phyloP scores from a whole-genome alignment of 23 tunicate genomes.

The Trididemnum clinides region DNA sequence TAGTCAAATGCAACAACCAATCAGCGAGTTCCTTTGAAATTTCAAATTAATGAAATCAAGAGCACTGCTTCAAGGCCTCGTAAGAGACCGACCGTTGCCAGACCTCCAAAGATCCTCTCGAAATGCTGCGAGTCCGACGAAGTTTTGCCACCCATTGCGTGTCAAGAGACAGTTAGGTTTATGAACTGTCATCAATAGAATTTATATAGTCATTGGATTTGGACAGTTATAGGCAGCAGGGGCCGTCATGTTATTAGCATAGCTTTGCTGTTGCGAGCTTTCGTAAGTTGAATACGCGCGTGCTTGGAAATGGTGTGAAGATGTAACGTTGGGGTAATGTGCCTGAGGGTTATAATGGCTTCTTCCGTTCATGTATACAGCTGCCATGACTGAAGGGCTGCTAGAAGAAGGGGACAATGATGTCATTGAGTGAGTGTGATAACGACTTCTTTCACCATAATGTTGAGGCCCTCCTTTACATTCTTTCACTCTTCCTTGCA shows the following conservation, averaged over 20 bases:
- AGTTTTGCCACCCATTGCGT: too few relatives aligned
- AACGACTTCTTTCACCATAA: slow-evolving; percentile 22
- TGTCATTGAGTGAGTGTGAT: not conserved
- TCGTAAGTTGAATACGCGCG: not conserved
- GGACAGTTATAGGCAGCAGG: not conserved
- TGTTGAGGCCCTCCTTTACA: slow-evolving; percentile 4
- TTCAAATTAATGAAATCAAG: too few relatives aligned
- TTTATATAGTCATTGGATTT: not conserved
- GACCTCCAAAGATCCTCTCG: too few relatives aligned
- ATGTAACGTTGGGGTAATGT: slow-evolving; percentile 15
- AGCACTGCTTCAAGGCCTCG: too few relatives aligned
- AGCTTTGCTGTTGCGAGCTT: not conserved
- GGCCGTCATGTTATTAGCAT: not conserved
- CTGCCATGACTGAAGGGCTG: slow-evolving; percentile 31
- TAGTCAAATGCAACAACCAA: too few relatives aligned
- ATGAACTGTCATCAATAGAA: too few relatives aligned
- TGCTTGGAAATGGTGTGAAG: not conserved
- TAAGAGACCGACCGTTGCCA: too few relatives aligned
- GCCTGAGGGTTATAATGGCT: not conserved
- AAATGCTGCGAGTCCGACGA: too few relatives aligned
- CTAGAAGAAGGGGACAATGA: not conserved
- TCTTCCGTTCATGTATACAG: slow-evolving; percentile 38
- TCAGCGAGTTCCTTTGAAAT: too few relatives aligned
- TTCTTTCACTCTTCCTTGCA: slow-evolving; percentile 33
- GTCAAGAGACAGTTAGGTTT: too few relatives aligned